Evolutionary conservation across 2,888 invertebrate species (phyloP).

Genomic region (Cheilosia scutellata): DNA sequence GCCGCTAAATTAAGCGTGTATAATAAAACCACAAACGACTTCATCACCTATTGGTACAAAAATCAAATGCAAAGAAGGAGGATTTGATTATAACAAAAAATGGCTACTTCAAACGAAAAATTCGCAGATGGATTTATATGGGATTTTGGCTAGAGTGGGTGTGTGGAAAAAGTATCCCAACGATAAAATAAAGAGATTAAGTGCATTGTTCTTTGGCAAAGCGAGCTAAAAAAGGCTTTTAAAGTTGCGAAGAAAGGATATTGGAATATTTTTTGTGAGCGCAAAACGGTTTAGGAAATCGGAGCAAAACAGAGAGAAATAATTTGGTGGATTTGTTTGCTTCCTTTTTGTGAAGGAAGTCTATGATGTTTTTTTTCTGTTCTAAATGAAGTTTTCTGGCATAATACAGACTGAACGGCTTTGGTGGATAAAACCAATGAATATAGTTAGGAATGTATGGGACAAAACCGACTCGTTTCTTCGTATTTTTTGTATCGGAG

Average conservation of each 20-base stretch:
- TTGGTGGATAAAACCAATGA: constrained; percentile 15
- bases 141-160: not conserved
- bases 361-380: constrained; percentile 4
- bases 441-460: constrained; percentile 11
- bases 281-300: constrained; percentile 12
- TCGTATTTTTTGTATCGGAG: constrained; percentile 10
- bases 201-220: constrained; percentile 35
- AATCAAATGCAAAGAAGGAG: constrained; percentile 21
- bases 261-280: constrained; percentile 14
- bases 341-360: not conserved
- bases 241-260: constrained; percentile 27
- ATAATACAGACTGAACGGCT: not conserved
- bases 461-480: not conserved
- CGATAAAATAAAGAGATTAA: constrained; percentile 40
- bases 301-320: constrained; percentile 23
- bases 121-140: constrained; percentile 7
- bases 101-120: constrained; percentile 10
- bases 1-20: constrained; percentile 13
- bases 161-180: constrained; percentile 21
- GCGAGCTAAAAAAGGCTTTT: not conserved
- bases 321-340: constrained; percentile 43
- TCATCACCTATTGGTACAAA: constrained; percentile 24
- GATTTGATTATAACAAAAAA: constrained; percentile 6
- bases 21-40: constrained; percentile 20
- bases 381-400: constrained; percentile 14